phyloP scores from a whole-genome alignment of 2,797 vertebrate genomes.

The Anas capensis region DNA sequence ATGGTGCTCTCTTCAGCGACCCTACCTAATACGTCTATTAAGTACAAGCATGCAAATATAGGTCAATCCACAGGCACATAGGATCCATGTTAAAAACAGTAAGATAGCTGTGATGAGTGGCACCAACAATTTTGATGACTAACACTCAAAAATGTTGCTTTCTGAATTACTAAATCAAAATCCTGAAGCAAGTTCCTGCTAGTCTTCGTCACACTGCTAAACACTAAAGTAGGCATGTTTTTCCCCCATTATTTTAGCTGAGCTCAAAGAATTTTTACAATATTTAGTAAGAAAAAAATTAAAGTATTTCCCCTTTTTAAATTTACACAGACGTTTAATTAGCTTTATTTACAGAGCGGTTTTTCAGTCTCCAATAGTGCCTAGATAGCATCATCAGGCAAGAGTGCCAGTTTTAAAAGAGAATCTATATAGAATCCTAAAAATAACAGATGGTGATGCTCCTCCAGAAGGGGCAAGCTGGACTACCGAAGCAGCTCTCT shows the following conservation, averaged over 20 bases:
- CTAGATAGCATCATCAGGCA: conserved; percentile 85
- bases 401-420: conserved; percentile 88
- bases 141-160: conserved; percentile 79
- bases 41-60: conserved; percentile 87
- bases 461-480: conserved; percentile 82
- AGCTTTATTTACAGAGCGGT: conserved; percentile 94
- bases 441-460: conserved; percentile 85
- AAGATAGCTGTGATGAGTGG: conserved; percentile 82
- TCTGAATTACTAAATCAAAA: conserved; percentile 79
- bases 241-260: conserved; percentile 84
- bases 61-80: conserved; percentile 85
- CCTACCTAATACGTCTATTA: conserved; percentile 81
- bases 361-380: conserved; percentile 88
- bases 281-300: conserved; percentile 89
- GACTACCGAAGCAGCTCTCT: conserved; percentile 79
- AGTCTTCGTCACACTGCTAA: conserved; percentile 83
- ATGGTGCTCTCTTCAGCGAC: conserved; percentile 80
- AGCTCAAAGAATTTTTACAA: conserved; percentile 89
- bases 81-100: conserved; percentile 82
- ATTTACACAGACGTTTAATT: conserved; percentile 96
- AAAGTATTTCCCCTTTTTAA: conserved; percentile 91
- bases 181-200: conserved; percentile 83
- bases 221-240: conserved; percentile 81
- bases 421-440: conserved; percentile 91
- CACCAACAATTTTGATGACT: conserved; percentile 78